Percentiles rank a stretch among this genome's conserved stretches.
phyloP scores from a whole-genome alignment of 1,140 invertebrate species.

The Patella vulgata region DNA sequence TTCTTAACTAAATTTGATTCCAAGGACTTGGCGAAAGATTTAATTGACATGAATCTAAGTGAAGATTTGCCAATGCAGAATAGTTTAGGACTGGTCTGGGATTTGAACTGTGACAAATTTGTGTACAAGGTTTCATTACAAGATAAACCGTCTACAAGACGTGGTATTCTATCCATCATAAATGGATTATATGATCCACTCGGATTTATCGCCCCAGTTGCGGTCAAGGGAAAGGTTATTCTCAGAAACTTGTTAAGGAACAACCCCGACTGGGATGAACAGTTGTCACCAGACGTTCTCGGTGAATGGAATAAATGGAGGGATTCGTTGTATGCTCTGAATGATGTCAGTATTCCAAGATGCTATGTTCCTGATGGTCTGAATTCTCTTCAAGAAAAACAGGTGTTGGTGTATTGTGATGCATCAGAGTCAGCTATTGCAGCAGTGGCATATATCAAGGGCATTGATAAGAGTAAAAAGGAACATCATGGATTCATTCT shows the following conservation, averaged over 20 bases:
- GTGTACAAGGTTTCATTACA: too few species aligned
- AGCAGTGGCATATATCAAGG: constrained; percentile 19
- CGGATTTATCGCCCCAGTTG: constrained; percentile 40
- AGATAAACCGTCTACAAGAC: too few species aligned
- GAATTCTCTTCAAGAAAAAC: constrained; percentile 55
- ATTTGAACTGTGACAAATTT: constrained; percentile 15
- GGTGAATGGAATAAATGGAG: constrained; percentile 16
- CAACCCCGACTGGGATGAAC: constrained; percentile 42
- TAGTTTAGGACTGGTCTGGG: constrained; percentile 21
- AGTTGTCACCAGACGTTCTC: constrained; percentile 8
- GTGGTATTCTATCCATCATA: too few species aligned
- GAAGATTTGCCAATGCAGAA: constrained; percentile 15
- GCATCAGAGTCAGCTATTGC: constrained; percentile 33
- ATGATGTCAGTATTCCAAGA: constrained; percentile 15
- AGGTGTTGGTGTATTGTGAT: constrained; percentile 26
- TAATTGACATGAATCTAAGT: constrained; percentile 13
- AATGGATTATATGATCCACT: constrained; percentile 40
- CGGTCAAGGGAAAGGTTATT: constrained; percentile 35
- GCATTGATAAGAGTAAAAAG: background rate
- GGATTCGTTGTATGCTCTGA: constrained; percentile 5
- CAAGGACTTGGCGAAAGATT: constrained; percentile 20
- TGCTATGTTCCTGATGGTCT: background rate
- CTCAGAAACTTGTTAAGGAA: constrained; percentile 20
- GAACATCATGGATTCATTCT: constrained; percentile 13
- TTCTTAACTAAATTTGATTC: constrained; percentile 7